Evolutionary conservation across 2,113 vertebrate species (phyloP), one percentile per base, ranked within the genome.

Genomic region (Toxotes chatareus): DNA sequence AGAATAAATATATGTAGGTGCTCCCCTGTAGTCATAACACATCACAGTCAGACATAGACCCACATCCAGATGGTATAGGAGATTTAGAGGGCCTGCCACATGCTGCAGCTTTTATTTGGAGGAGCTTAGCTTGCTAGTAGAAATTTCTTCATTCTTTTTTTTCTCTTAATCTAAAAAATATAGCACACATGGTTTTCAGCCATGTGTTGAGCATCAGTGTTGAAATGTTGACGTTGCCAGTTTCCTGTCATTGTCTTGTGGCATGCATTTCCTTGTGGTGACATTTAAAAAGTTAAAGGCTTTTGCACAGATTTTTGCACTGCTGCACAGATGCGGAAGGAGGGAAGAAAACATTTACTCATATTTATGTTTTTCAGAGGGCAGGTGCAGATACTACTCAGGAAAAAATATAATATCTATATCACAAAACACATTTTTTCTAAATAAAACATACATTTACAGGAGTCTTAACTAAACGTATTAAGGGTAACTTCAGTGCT

Each of bases 201-300:
- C n/a, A 5, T 66, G 70, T 67, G 62, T 49, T 53, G 14, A 78
- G 34, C 56, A 38, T 75, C 32, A 8, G 21, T 12, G 31, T 67
- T 72, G n/a, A 64, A 64, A 74, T 72, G 27, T 36, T 68, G 31
- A 51, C 44, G 1, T 10, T 65, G 38, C 17, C 9, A 36, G 56
- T 55, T 84, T 89, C 76, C 83, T 66, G 40, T 65, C 71, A 83
- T 83, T 82, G 79, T 83, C 27, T 62, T 23, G 36, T 85, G 81
- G 53, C 61, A 19, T 73, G 64, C 36, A 71, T 89, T 80, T 86
- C 73, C 56, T 69, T 62, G 27, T 60, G 56, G 32, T 72, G 56
- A 42, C 34, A 57, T 84, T 79, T 66, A 4, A 65, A 27, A 60
- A 73, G n/a, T 79, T 53, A 59, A 78, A 81, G 31, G 55, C 16